These are phyloP conservation scores for Bolinopsis microptera DNA, from an alignment of 37 sponge, comb jelly and placozoan species.

Conservation along the genomic window DNA sequence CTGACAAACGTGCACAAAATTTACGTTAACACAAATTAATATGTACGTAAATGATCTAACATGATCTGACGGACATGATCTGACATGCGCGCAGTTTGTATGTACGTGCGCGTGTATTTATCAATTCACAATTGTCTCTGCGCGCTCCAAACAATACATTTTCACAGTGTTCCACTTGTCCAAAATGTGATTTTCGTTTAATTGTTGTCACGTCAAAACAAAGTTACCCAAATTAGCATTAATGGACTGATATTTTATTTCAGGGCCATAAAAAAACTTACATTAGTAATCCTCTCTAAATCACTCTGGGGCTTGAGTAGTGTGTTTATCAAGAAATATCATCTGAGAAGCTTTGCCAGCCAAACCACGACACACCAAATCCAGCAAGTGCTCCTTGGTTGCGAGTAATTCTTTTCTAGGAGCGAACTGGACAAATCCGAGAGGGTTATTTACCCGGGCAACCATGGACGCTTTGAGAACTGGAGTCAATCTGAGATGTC, in stretches of 20 bases:
- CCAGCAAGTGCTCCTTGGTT: constrained; percentile 22
- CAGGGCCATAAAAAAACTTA: too few relatives aligned
- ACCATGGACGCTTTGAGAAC: constrained; percentile 21
- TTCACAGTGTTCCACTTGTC: too few relatives aligned
- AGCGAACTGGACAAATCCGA: constrained; percentile 27
- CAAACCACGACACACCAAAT: neutral
- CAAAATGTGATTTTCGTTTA: too few relatives aligned
- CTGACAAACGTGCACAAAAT: too few relatives aligned
- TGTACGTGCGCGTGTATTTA: too few relatives aligned
- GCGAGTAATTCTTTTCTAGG: constrained; percentile 25
- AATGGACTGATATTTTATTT: neutral
- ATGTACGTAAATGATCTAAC: too few relatives aligned
- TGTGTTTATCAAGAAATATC: neutral
- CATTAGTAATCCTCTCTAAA: neutral
- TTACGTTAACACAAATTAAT: too few relatives aligned
- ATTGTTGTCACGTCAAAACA: too few relatives aligned
- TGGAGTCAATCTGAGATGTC: neutral
- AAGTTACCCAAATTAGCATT: neutral
- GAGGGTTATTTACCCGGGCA: neutral
- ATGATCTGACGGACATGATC: too few relatives aligned
- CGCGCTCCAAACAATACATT: too few relatives aligned
- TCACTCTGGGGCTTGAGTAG: neutral
- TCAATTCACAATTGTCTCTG: too few relatives aligned
- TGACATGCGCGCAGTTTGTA: too few relatives aligned
- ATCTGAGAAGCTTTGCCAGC: constrained; percentile 51